phyloP scores from a whole-genome alignment of 30 jellyfish, hydroid and myxozoan species.

The Clytia hemisphaerica region DNA sequence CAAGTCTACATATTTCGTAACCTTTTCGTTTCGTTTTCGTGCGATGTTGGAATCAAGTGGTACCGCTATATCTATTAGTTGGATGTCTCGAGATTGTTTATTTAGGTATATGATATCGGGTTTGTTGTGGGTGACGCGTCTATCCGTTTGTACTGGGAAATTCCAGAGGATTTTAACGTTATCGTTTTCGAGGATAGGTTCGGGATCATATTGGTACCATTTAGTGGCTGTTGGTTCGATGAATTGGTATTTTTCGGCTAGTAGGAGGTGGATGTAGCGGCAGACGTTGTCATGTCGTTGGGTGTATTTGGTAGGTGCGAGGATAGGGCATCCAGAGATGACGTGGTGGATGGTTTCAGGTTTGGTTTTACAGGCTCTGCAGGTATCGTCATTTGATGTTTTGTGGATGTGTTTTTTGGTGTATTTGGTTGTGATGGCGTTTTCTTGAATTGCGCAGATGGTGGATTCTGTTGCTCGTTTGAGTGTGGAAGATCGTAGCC shows the following conservation, averaged over 20 bases:
- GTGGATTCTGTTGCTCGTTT: constrained; percentile 26
- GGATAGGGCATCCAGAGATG: constrained; percentile 23
- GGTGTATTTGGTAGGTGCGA: background rate
- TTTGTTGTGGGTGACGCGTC: too few relatives aligned
- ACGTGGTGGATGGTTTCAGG: constrained; percentile 34
- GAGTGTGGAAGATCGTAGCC: constrained; percentile 11
- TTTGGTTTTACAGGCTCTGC: constrained; percentile 22
- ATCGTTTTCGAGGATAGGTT: background rate
- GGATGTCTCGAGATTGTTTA: background rate
- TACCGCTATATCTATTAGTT: background rate
- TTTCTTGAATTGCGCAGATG: constrained; percentile 37
- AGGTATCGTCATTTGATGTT: constrained; percentile 27
- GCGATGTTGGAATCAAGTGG: constrained; percentile 1
- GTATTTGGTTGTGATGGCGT: constrained; percentile 34
- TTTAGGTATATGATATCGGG: background rate
- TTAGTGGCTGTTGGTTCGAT: background rate
- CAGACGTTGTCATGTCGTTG: background rate
- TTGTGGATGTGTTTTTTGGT: constrained; percentile 31
- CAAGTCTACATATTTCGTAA: constrained; percentile 20
- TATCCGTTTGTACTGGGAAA: background rate
- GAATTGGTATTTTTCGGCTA: background rate
- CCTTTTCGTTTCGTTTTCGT: constrained; percentile 22
- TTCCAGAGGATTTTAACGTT: background rate
- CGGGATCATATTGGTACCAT: background rate
- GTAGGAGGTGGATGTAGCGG: background rate